Evolutionary conservation across 2,113 vertebrate genomes (phyloP).

Genomic region (Emberiza fucata): DNA sequence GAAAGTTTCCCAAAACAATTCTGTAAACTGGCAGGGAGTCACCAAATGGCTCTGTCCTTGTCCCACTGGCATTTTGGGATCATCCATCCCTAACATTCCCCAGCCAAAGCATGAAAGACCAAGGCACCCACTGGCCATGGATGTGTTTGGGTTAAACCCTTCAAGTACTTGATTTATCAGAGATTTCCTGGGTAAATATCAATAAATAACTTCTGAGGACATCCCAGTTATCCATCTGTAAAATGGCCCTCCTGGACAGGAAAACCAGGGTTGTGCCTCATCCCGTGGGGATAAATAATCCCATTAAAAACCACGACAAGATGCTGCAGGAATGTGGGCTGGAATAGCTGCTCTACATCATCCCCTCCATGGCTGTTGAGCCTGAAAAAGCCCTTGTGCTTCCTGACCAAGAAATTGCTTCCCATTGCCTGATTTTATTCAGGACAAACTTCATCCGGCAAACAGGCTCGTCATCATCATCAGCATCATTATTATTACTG

Average conservation of each 20-base stretch:
- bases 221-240: neutral
- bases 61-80: neutral
- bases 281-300: neutral
- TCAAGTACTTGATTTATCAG: neutral
- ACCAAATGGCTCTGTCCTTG: neutral
- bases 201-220: neutral
- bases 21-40: accelerated
- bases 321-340: neutral
- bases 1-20: neutral
- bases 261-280: accelerated
- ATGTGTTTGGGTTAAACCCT: neutral
- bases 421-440: neutral
- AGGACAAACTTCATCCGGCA: neutral
- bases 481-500: neutral
- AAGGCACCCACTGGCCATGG: neutral
- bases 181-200: neutral
- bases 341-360: neutral
- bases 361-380: neutral
- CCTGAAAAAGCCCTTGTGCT: neutral
- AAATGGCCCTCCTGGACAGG: neutral
- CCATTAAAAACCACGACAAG: neutral
- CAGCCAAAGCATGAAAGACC: accelerated
- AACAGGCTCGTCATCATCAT: neutral
- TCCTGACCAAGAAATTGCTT: constrained; percentile 13
- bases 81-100: neutral